phyloP scores from a whole-genome alignment of 2,113 vertebrate genomes.

The Apteryx owenii region DNA sequence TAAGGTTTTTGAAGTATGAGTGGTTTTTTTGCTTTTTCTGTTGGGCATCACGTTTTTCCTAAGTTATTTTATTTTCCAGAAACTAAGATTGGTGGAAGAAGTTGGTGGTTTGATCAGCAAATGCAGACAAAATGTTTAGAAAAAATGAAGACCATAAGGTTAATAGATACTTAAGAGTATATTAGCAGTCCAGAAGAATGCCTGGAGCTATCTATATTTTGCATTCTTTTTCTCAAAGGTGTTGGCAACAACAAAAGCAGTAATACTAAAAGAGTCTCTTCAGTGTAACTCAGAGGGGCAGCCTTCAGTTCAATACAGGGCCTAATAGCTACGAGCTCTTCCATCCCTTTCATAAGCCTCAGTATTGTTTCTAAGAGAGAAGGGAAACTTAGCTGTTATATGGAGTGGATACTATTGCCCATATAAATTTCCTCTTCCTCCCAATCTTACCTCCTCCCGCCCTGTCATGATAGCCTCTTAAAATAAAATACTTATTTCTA shows the following conservation, averaged over 20 bases:
- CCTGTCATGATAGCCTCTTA: background rate
- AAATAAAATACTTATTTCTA: background rate
- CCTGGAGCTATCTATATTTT: background rate
- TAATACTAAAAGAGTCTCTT: background rate
- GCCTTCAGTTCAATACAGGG: rapidly evolving
- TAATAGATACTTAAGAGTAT: background rate
- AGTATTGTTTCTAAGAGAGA: background rate
- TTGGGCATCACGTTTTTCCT: background rate
- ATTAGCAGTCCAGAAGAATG: background rate
- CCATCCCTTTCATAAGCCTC: background rate
- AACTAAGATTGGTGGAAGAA: background rate
- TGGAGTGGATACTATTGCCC: background rate
- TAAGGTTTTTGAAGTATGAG: background rate
- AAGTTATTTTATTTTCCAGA: background rate
- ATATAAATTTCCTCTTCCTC: background rate
- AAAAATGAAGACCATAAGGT: background rate
- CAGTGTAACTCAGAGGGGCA: background rate
- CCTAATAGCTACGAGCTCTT: background rate
- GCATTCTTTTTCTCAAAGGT: background rate
- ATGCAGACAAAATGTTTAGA: background rate
- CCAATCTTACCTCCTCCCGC: background rate
- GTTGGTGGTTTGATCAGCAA: background rate
- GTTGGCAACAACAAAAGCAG: background rate
- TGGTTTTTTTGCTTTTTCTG: background rate
- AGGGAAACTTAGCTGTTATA: background rate